Conservation (phyloP, 2,888 invertebrate genomes). For the Agrochola macilenta region DNA sequence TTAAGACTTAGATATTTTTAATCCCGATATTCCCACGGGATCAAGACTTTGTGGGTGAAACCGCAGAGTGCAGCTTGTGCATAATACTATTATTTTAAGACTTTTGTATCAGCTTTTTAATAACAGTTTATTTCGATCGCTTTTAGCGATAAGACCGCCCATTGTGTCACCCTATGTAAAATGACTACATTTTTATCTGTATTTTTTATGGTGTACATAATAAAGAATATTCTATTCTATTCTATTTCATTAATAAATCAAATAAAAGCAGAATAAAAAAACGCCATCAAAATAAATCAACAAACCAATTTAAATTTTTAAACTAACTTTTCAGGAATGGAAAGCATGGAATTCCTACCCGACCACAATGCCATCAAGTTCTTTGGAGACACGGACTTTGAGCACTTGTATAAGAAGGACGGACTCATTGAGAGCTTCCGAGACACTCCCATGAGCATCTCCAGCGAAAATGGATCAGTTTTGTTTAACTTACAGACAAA, state of each 20-base stretch:
- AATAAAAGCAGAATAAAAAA: background rate
- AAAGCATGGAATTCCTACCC: slow-evolving; percentile 94
- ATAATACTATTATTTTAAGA: too few relatives aligned
- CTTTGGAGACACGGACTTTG: slow-evolving; percentile 94
- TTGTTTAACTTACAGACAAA: slow-evolving; percentile 83
- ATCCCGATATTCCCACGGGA: too few relatives aligned
- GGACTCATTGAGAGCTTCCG: slow-evolving; percentile 91
- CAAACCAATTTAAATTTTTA: background rate
- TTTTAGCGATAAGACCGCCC: too few relatives aligned
- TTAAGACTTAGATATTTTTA: too few relatives aligned
- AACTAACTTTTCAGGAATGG: slow-evolving; percentile 91
- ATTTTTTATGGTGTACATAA: too few relatives aligned
- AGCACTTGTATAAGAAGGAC: slow-evolving; percentile 93
- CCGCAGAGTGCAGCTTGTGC: too few relatives aligned
- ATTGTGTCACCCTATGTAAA: too few relatives aligned
- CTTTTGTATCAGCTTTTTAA: background rate
- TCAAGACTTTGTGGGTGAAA: too few relatives aligned
- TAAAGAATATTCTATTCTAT: too few relatives aligned
- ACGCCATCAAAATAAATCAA: background rate
- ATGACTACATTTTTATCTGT: too few relatives aligned
- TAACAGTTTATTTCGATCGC: background rate
- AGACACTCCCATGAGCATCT: slow-evolving; percentile 81
- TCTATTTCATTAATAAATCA: background rate
- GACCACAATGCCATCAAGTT: slow-evolving; percentile 94
- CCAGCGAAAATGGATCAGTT: slow-evolving; percentile 85